Evolutionary conservation across 2,797 vertebrate species (phyloP).

Genomic region (Petrocephalus schoutedeni): DNA sequence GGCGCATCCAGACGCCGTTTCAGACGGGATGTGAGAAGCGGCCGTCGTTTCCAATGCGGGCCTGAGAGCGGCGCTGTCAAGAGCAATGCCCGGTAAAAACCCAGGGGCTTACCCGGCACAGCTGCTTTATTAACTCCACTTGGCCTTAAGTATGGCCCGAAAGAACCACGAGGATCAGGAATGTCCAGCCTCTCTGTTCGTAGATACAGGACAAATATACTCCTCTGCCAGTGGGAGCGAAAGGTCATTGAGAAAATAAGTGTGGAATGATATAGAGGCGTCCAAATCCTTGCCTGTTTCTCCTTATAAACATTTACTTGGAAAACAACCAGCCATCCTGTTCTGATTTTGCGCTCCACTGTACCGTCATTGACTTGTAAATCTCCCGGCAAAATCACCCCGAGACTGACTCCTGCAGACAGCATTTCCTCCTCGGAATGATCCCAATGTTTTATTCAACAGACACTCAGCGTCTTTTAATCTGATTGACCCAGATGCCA

Average conservation of each 20-base stretch:
- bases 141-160: conserved; percentile 2
- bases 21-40: not conserved
- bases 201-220: conserved; percentile 23
- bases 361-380: conserved; percentile 21
- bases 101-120: not conserved
- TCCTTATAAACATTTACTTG: conserved; percentile 18
- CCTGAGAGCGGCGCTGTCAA: not conserved
- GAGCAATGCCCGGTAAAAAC: not conserved
- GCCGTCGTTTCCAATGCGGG: not conserved
- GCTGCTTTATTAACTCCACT: conserved; percentile 18
- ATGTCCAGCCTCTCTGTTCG: not conserved
- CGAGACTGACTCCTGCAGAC: not conserved
- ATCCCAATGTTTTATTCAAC: conserved; percentile 19
- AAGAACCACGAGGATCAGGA: not conserved
- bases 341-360: conserved; percentile 17
- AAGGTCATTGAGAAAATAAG: conserved; percentile 10
- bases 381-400: conserved; percentile 10
- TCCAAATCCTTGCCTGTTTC: conserved; percentile 14
- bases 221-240: conserved; percentile 1
- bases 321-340: conserved; percentile 16
- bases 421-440: not conserved
- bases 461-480: conserved; percentile 2
- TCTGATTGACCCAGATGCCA: conserved; percentile 20
- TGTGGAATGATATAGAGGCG: not conserved
- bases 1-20: not conserved